Evolutionary conservation across 2,113 vertebrate genomes (phyloP).

Genomic region (Choloepus hoffmanni): DNA sequence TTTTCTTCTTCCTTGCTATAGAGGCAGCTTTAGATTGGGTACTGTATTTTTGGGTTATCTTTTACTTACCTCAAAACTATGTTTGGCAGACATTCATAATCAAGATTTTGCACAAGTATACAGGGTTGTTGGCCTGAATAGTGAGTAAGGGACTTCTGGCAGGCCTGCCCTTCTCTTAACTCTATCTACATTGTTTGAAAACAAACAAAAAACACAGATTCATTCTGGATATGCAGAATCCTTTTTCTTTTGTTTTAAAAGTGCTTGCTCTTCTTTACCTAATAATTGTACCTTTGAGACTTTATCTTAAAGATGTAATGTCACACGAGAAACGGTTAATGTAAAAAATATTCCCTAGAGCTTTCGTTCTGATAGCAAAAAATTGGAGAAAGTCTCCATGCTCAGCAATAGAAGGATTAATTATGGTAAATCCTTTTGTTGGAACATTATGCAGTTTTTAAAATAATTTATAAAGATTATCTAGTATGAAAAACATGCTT

Average conservation of each 20-base stretch:
- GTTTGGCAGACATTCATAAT: conserved; percentile 2
- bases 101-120: conserved; percentile 13
- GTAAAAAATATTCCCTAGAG: conserved; percentile 2
- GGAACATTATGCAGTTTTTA: background rate
- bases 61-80: background rate
- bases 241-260: conserved; percentile 43
- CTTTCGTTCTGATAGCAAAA: conserved; percentile 28
- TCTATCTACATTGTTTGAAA: background rate
- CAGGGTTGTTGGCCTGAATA: background rate
- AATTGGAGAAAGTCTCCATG: background rate
- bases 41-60: background rate
- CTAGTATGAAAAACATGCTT: conserved; percentile 26
- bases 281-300: conserved; percentile 49
- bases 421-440: background rate
- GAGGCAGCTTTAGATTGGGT: background rate
- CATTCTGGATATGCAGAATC: background rate
- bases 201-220: background rate
- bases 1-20: conserved; percentile 38
- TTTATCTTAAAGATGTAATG: conserved; percentile 52
- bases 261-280: background rate
- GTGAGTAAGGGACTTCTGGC: background rate
- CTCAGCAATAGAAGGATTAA: background rate
- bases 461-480: background rate
- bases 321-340: conserved; percentile 19
- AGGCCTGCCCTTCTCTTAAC: background rate